phyloP scores from a whole-genome alignment of 2,888 invertebrate genomes.

The Nomada lathburiana region DNA sequence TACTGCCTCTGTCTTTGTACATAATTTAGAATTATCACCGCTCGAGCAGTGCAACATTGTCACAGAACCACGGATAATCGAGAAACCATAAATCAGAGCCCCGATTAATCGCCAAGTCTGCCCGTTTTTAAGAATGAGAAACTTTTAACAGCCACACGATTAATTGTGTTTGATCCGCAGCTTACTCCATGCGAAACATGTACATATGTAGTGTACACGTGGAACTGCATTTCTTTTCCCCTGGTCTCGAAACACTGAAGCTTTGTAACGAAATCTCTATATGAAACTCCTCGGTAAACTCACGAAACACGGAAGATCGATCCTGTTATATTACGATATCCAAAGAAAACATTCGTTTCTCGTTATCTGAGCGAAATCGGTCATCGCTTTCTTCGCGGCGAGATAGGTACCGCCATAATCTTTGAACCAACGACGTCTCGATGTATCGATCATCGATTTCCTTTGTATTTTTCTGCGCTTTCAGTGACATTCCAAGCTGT shows the following conservation, averaged over 20 bases:
- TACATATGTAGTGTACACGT: not conserved
- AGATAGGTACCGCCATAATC: not conserved
- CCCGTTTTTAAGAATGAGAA: not conserved
- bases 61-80: too few relatives aligned
- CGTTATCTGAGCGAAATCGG: conserved; percentile 12
- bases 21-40: too few relatives aligned
- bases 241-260: conserved; percentile 9
- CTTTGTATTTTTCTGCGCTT: conserved; percentile 8
- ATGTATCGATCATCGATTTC: conserved; percentile 26
- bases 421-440: not conserved
- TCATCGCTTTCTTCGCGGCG: not conserved
- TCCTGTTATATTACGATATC: not conserved
- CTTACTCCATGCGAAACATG: not conserved
- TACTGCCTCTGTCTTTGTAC: too few relatives aligned
- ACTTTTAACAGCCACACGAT: not conserved
- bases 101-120: not conserved
- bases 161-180: not conserved
- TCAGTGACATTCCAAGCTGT: not conserved
- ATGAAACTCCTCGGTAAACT: not conserved
- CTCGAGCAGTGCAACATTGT: too few relatives aligned
- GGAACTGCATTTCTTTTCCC: not conserved
- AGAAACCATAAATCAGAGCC: not conserved
- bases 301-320: conserved; percentile 12
- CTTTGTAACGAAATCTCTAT: not conserved
- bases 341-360: conserved; percentile 1